Evolutionary conservation across 2,888 invertebrate species (phyloP).

Genomic region (Pseudococcus longispinus): DNA sequence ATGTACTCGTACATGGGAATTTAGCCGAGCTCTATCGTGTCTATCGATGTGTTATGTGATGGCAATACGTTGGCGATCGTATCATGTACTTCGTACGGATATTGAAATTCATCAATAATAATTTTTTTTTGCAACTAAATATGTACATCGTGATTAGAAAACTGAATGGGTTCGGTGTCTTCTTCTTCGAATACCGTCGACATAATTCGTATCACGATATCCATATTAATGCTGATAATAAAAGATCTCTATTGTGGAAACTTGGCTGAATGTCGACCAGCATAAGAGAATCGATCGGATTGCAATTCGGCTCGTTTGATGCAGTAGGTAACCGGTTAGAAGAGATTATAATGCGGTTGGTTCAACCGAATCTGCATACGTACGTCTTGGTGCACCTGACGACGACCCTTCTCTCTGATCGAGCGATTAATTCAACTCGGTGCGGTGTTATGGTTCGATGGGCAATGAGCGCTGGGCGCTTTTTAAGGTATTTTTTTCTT

Average conservation of each 20-base stretch:
- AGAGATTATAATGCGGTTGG: neutral
- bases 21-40: neutral
- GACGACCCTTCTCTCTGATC: neutral
- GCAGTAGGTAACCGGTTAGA: neutral
- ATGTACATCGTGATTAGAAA: neutral
- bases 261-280: neutral
- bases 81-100: neutral
- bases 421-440: neutral
- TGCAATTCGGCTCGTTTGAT: slow-evolving; percentile 6
- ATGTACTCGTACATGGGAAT: neutral
- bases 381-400: neutral
- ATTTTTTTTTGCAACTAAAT: neutral
- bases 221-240: neutral
- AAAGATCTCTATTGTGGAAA: slow-evolving; percentile 20
- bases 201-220: neutral
- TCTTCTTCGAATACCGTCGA: neutral
- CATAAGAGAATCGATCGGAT: neutral
- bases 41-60: neutral
- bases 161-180: neutral
- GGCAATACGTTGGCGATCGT: neutral
- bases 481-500: neutral
- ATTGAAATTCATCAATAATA: neutral
- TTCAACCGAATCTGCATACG: neutral
- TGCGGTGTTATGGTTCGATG: neutral
- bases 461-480: neutral